A percentile compares a stretch with the other conserved stretches of the same genome.
These are phyloP conservation scores for Catagonus wagneri DNA, from an alignment of 2,113 vertebrate species.

Conservation along the genomic window DNA sequence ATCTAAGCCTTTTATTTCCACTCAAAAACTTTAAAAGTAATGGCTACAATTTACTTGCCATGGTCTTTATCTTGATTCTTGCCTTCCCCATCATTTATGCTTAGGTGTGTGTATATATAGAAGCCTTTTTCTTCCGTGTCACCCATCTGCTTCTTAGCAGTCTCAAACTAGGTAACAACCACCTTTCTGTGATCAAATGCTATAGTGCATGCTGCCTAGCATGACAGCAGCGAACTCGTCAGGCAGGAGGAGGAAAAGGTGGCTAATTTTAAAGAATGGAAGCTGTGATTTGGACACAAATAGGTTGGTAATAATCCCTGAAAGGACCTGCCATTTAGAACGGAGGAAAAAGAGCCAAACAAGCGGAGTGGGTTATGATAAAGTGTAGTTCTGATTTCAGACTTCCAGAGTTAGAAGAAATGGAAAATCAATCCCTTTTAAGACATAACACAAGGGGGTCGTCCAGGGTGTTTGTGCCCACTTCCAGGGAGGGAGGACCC, in stretches of 20 bases:
- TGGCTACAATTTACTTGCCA: slow-evolving; percentile 76
- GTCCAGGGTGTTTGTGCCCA: background rate
- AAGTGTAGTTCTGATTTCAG: slow-evolving; percentile 42
- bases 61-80: slow-evolving; percentile 53
- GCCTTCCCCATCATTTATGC: slow-evolving; percentile 51
- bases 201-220: slow-evolving; percentile 1
- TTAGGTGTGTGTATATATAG: slow-evolving; percentile 74
- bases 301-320: slow-evolving; percentile 71
- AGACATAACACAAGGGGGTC: background rate
- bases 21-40: slow-evolving; percentile 66
- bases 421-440: background rate
- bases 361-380: slow-evolving; percentile 24
- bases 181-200: slow-evolving; percentile 58
- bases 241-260: slow-evolving; percentile 65
- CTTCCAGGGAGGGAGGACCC: background rate
- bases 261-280: slow-evolving; percentile 74
- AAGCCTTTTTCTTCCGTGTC: slow-evolving; percentile 44
- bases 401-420: background rate
- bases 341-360: background rate
- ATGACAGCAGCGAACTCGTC: slow-evolving; percentile 40
- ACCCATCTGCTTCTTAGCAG: slow-evolving; percentile 59
- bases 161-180: slow-evolving; percentile 72
- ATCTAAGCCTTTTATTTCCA: slow-evolving; percentile 64
- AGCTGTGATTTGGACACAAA: slow-evolving; percentile 78
- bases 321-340: slow-evolving; percentile 69